Evolutionary conservation across 2,797 vertebrate species (phyloP).

Genomic region (Somateria mollissima): DNA sequence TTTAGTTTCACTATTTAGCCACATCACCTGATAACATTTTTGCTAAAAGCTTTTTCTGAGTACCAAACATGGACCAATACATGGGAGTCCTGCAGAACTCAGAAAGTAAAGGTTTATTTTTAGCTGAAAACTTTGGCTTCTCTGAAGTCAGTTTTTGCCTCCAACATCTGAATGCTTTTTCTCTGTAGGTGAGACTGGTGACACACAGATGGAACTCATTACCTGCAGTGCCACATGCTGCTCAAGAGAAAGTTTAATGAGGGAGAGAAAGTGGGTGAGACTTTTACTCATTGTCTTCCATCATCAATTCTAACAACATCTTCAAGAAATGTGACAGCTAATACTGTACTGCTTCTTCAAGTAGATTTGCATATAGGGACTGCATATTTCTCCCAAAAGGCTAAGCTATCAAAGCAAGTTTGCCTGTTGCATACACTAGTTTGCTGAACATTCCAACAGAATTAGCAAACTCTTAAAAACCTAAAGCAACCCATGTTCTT

Average conservation of each 20-base stretch:
- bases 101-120: slow-evolving; percentile 48
- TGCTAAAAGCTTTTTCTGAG: neutral
- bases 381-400: neutral
- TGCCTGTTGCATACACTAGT: neutral
- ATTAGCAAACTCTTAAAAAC: neutral
- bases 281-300: slow-evolving; percentile 31
- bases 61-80: neutral
- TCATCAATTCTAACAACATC: neutral
- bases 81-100: neutral
- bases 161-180: slow-evolving; percentile 43
- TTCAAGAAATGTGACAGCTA: slow-evolving; percentile 18
- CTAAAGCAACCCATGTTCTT: neutral
- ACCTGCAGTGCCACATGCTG: slow-evolving; percentile 20
- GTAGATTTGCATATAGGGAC: slow-evolving; percentile 10
- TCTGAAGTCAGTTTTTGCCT: slow-evolving; percentile 60
- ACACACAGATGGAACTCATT: slow-evolving; percentile 62
- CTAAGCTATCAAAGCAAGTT: neutral
- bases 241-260: slow-evolving; percentile 59
- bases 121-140: slow-evolving; percentile 44
- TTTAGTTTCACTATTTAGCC: neutral
- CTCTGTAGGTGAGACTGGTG: slow-evolving; percentile 43
- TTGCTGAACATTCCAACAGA: neutral
- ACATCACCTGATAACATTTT: neutral
- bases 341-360: neutral
- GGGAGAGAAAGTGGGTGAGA: slow-evolving; percentile 23